Conservation (phyloP, 1,140 invertebrate species). For the Zaprionus ghesquierei region DNA sequence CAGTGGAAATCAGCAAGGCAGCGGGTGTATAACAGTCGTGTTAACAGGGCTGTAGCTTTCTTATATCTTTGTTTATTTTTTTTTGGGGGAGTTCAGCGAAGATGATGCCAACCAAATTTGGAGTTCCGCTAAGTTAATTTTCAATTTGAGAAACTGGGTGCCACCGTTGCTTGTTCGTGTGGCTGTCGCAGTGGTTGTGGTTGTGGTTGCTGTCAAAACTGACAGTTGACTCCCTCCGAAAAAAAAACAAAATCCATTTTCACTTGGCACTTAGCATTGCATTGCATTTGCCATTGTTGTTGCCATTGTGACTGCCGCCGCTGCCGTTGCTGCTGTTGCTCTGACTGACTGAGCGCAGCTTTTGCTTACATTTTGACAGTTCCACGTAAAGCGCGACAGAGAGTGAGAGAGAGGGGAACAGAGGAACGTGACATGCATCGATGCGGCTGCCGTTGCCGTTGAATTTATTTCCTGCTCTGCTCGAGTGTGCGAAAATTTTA, state of each 20-base stretch:
- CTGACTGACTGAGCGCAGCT: constrained; percentile 45
- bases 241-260: constrained; percentile 75
- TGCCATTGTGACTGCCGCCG: constrained; percentile 52
- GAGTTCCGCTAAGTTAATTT: constrained; percentile 80
- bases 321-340: neutral
- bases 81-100: constrained; percentile 9
- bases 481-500: constrained; percentile 77
- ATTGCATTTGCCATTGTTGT: constrained; percentile 23
- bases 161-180: constrained; percentile 44
- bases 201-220: constrained; percentile 69
- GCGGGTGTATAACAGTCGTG: too few species aligned
- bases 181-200: constrained; percentile 25
- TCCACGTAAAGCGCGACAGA: constrained; percentile 72
- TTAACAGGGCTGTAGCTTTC: too few species aligned
- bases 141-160: constrained; percentile 74
- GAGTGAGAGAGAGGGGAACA: neutral
- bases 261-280: constrained; percentile 75
- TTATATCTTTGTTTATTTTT: neutral
- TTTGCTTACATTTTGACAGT: constrained; percentile 76
- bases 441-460: constrained; percentile 52
- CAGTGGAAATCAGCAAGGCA: too few species aligned
- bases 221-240: constrained; percentile 76
- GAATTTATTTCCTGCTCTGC: constrained; percentile 77
- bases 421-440: constrained; percentile 73
- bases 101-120: constrained; percentile 30